A percentile compares a stretch with the other conserved stretches of the same genome.
Conservation (phyloP, 2,113 vertebrate genomes). For the Egretta garzetta region DNA sequence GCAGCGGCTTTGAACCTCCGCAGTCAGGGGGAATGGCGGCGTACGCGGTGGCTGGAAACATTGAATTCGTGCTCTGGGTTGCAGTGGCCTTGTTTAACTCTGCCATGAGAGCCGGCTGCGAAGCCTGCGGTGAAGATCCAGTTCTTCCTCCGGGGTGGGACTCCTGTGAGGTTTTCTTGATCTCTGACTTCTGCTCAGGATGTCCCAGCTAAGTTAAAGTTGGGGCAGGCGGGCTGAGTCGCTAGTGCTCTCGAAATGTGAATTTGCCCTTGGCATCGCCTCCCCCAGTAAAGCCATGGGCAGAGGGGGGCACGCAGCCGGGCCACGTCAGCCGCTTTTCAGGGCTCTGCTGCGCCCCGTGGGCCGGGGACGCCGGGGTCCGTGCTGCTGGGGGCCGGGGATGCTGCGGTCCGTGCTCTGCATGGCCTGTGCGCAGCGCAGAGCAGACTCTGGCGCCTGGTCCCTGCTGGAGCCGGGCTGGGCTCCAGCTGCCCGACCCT, state of each 20-base stretch:
- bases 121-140: background rate
- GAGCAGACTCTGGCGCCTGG: background rate
- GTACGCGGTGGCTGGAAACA: accelerated
- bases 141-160: background rate
- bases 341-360: background rate
- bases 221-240: background rate
- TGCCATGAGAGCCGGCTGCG: accelerated
- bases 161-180: background rate
- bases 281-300: background rate
- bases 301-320: background rate
- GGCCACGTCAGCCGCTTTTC: background rate
- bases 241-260: accelerated
- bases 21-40: accelerated
- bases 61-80: background rate
- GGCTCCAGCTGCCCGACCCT: conserved; percentile 64
- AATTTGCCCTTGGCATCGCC: background rate
- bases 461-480: conserved; percentile 47
- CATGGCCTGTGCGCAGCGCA: background rate
- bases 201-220: too few relatives aligned
- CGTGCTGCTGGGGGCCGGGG: background rate
- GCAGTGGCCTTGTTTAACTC: background rate
- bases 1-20: background rate
- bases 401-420: background rate
- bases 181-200: background rate
- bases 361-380: too few relatives aligned